These are phyloP conservation scores for Capitulum mitella DNA, from an alignment of 2,888 invertebrate genomes.

Conservation along the genomic window DNA sequence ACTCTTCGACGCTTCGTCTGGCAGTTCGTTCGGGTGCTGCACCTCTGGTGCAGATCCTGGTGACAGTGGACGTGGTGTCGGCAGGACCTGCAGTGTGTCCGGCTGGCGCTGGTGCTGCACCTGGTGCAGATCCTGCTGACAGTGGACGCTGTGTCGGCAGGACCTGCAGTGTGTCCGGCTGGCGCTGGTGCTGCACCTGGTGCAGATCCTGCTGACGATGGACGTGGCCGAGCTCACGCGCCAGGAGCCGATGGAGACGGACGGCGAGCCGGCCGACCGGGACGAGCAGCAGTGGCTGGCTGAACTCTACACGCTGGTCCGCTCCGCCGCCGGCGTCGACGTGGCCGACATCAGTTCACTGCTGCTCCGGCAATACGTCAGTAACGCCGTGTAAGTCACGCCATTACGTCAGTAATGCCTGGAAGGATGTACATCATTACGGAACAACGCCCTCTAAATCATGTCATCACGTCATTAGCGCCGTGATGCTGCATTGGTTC, in stretches of 20 bases:
- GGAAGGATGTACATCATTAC: too few species aligned
- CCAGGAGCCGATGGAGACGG: conserved; percentile 46
- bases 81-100: conserved; percentile 69
- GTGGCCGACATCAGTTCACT: conserved; percentile 18
- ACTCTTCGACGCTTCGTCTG: too few species aligned
- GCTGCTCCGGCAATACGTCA: background rate
- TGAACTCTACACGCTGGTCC: conserved; percentile 19
- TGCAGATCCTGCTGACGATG: conserved; percentile 65
- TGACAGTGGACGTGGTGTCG: conserved; percentile 30
- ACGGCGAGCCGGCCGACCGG: conserved; percentile 41
- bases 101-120: conserved; percentile 67
- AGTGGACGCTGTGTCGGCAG: conserved; percentile 42
- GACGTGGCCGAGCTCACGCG: conserved; percentile 46
- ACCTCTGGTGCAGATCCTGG: conserved; percentile 46
- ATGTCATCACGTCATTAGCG: too few species aligned
- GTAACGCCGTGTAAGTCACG: background rate
- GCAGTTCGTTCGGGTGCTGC: too few species aligned
- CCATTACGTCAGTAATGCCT: background rate
- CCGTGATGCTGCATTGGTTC: too few species aligned
- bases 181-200: conserved; percentile 67
- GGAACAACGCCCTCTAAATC: too few species aligned
- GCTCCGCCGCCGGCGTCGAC: background rate
- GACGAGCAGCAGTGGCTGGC: conserved; percentile 27
- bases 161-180: conserved; percentile 74
- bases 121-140: conserved; percentile 43